Percentiles rank a stretch among this genome's conserved stretches.
These are phyloP conservation scores for Neotragus moschatus DNA, from an alignment of 2,113 vertebrate genomes.

Conservation along the genomic window DNA sequence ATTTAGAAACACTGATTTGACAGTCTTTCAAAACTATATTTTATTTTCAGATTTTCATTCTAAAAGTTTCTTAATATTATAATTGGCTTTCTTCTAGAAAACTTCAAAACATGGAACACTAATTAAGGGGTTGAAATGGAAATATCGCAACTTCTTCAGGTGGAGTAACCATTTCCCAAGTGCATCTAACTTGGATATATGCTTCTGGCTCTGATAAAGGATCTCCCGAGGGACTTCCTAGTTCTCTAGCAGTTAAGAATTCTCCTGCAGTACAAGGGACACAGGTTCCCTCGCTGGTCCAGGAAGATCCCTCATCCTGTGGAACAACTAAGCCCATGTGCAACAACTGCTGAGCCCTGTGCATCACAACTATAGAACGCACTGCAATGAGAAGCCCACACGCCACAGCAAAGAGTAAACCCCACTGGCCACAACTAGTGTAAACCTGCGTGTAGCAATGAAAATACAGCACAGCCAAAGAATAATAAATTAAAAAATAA, in stretches of 20 bases:
- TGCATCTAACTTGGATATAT: neutral
- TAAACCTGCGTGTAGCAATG: neutral
- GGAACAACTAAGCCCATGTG: neutral
- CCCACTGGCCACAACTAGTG: neutral
- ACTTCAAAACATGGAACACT: neutral
- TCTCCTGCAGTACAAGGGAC: neutral
- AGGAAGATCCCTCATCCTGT: neutral
- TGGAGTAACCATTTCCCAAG: neutral
- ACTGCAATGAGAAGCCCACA: neutral
- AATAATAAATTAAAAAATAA: neutral
- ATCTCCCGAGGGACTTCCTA: neutral
- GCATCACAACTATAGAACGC: neutral
- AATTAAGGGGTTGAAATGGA: neutral
- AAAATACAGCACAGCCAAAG: neutral
- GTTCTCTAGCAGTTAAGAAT: neutral
- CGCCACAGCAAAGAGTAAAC: neutral
- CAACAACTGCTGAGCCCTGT: neutral
- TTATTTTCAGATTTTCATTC: neutral
- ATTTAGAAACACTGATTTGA: neutral
- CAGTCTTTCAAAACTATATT: neutral
- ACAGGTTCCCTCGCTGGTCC: neutral
- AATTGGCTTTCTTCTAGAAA: neutral
- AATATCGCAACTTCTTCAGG: neutral
- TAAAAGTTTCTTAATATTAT: neutral
- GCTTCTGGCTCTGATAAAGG: neutral